Percentiles rank a stretch among this genome's conserved stretches.
Evolutionary conservation across 2,888 invertebrate genomes (phyloP).

Genomic region (Vandiemenella viatica): DNA sequence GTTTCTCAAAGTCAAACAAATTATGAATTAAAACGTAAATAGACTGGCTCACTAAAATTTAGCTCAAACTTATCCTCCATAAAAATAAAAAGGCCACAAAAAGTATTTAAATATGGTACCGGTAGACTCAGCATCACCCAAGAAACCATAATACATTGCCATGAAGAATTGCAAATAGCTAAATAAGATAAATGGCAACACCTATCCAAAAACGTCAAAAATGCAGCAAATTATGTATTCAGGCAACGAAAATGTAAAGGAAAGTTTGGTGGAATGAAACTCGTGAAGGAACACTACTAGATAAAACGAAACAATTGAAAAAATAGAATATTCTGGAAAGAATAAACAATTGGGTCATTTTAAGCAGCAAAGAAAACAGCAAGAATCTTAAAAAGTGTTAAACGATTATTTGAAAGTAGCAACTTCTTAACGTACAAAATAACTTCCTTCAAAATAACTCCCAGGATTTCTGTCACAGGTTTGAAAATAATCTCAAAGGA

Average conservation of each 20-base stretch:
- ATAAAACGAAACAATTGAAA: not conserved
- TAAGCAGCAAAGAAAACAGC: too few relatives aligned
- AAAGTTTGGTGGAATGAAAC: not conserved
- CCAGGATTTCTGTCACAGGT: too few relatives aligned
- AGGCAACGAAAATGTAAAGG: not conserved
- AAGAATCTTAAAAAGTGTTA: not conserved
- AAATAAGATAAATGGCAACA: not conserved
- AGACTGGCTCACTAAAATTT: too few relatives aligned
- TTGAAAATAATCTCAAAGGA: not conserved
- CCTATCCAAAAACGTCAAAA: constrained; percentile 9
- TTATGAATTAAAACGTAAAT: too few relatives aligned
- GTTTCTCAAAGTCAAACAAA: too few relatives aligned
- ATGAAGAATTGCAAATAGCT: not conserved
- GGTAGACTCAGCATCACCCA: not conserved
- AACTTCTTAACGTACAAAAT: not conserved
- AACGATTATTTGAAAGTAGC: too few relatives aligned
- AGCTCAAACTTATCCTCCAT: not conserved
- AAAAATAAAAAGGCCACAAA: not conserved
- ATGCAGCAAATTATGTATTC: constrained; percentile 8
- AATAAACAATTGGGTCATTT: too few relatives aligned
- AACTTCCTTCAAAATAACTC: not conserved
- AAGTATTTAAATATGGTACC: not conserved
- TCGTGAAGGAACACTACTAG: too few relatives aligned
- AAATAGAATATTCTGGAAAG: not conserved
- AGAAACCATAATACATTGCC: not conserved